Base-by-base conservation (phyloP, 2,888 invertebrate species). In the Catocala nupta region DNA sequence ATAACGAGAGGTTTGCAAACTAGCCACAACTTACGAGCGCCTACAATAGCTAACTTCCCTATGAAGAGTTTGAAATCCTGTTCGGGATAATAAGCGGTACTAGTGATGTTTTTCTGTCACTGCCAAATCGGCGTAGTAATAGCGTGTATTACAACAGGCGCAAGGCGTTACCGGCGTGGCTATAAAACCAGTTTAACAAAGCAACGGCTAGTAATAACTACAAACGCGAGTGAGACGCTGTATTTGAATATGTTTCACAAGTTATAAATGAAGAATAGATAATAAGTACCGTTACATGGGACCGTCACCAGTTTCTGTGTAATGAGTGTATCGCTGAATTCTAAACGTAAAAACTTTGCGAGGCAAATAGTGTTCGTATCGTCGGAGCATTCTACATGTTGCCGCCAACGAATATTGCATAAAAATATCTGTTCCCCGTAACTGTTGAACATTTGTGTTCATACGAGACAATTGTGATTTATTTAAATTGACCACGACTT, bases 261-360 rank as follows among this genome's bases (percentile, higher is more conserved):
- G 75, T 80, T 79, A 77, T 75, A 77, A 82, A 77, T 56, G 70
- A 69, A 78, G 76, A 74, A 77, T 78, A 77, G 79, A 73, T 72
- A 25, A 25, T 25, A 71, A 60, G 52, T 72, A 75, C 81, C 81
- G 81, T 81, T 84, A 81, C 60, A 59, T 55, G 67, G 62, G 47
- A 67, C 66, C 67, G 72, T 79, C 71, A 78, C 70, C 70, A 76
- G 69, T 72, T 68, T 70, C 70, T 64, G 55, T 73, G 70, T 79
- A 79, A 80, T 80, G 70, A 74, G 72, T 74, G 70, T 68, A 76
- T 73, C 65, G 55, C 63, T 78, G 77, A 73, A 77, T 76, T 68
- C 54, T 65, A 65, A 73, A 70, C 59, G 59, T 59, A 63, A 71
- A 70, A 78, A 76, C 59, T 70, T 69, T 65, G 69, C 53, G 65